Percentiles rank a stretch among this genome's conserved stretches.
These are phyloP conservation scores for Chamaea fasciata DNA, from an alignment of 2,113 vertebrate species.

Conservation along the genomic window DNA sequence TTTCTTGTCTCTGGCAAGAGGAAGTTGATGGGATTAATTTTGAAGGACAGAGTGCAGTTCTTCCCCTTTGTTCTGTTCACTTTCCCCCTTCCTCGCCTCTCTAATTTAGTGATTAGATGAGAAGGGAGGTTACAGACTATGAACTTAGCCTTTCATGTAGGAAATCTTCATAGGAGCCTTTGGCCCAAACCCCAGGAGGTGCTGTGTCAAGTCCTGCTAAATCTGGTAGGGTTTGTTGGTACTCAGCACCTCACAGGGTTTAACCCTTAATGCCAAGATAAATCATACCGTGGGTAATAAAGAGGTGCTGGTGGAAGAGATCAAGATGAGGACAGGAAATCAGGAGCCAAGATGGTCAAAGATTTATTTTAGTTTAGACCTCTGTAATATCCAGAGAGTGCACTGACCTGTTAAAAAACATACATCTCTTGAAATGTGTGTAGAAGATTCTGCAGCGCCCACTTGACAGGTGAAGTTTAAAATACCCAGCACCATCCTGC, in stretches of 20 bases:
- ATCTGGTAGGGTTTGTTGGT: neutral
- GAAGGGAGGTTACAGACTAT: neutral
- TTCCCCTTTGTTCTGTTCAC: neutral
- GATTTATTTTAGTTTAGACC: neutral
- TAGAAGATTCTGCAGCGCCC: neutral
- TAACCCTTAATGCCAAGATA: neutral
- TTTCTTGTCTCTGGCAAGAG: neutral
- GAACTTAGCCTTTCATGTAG: neutral
- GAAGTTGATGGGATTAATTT: conserved; percentile 22
- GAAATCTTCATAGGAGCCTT: neutral
- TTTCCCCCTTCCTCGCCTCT: neutral
- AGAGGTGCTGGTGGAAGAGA: neutral
- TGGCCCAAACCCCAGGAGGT: neutral
- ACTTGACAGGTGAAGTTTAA: neutral
- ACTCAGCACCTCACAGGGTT: neutral
- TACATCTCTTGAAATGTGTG: neutral
- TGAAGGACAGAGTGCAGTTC: neutral
- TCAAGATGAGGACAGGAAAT: neutral
- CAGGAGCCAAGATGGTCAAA: neutral
- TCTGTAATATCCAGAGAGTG: neutral
- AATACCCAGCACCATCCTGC: neutral
- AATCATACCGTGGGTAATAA: neutral
- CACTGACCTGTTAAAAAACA: neutral
- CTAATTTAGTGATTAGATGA: conserved; percentile 6
- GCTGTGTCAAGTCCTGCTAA: neutral